A percentile compares a stretch with the other conserved stretches of the same genome.
Evolutionary conservation across 2,888 invertebrate species (phyloP).

Genomic region (Halictus ligatus): DNA sequence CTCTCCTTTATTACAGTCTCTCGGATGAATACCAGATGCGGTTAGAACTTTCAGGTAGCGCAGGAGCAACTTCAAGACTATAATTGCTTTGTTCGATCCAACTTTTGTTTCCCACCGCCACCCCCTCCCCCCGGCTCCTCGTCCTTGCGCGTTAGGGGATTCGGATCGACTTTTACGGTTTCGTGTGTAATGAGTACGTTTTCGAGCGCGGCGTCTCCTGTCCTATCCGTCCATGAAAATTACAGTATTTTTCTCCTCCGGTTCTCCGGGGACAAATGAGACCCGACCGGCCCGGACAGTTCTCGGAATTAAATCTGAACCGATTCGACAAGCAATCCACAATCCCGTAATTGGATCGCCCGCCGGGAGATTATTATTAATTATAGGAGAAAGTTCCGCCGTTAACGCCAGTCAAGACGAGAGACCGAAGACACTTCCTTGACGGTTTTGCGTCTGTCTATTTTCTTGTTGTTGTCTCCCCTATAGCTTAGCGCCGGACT

Average conservation of each 20-base stretch:
- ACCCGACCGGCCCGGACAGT: background rate
- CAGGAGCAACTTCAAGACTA: slow-evolving; percentile 70
- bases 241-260: slow-evolving; percentile 23
- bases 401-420: background rate
- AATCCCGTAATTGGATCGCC: background rate
- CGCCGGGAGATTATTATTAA: background rate
- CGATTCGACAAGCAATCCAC: background rate
- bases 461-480: background rate
- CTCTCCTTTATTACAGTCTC: slow-evolving; percentile 73
- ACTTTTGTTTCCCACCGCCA: slow-evolving; percentile 66
- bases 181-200: slow-evolving; percentile 59
- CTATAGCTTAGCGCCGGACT: too few relatives aligned
- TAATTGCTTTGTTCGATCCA: slow-evolving; percentile 75
- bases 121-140: background rate
- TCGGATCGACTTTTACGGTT: slow-evolving; percentile 59
- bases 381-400: background rate
- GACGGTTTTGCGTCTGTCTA: background rate
- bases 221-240: slow-evolving; percentile 32
- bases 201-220: slow-evolving; percentile 39
- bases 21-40: slow-evolving; percentile 76
- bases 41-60: slow-evolving; percentile 72
- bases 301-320: slow-evolving; percentile 10
- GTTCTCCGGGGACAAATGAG: background rate
- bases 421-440: background rate
- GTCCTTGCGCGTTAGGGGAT: slow-evolving; percentile 29